phyloP scores from a whole-genome alignment of 2,888 invertebrate species.

The Orchesellides sinensis region DNA sequence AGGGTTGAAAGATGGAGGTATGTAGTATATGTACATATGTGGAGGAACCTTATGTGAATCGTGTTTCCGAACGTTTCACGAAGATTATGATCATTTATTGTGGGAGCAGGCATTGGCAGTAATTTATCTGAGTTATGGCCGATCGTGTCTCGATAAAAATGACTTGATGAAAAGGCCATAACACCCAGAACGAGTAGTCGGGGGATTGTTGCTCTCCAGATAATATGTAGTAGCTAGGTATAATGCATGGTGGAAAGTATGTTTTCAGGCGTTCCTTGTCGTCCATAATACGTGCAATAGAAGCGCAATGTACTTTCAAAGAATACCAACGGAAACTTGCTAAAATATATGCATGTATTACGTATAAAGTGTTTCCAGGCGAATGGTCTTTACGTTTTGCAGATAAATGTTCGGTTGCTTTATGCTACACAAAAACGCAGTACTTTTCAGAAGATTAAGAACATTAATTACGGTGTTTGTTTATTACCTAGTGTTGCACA shows the following conservation, averaged over 20 bases:
- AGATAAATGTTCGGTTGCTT: too few species aligned
- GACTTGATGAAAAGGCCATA: constrained; percentile 74
- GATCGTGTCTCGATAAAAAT: constrained; percentile 72
- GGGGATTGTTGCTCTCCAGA: neutral
- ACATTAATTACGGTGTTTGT: too few species aligned
- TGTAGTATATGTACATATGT: neutral
- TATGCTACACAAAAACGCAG: too few species aligned
- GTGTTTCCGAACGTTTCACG: constrained; percentile 73
- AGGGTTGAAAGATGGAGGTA: neutral
- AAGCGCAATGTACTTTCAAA: too few species aligned
- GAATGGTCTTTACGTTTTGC: too few species aligned
- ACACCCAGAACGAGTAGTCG: constrained; percentile 53
- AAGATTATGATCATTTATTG: constrained; percentile 75
- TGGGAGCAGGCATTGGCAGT: constrained; percentile 74
- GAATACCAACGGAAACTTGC: too few species aligned
- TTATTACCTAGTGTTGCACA: too few species aligned
- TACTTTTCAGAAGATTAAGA: too few species aligned
- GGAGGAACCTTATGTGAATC: constrained; percentile 58
- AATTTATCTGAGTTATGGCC: constrained; percentile 75
- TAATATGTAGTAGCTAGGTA: neutral
- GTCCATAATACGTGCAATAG: too few species aligned
- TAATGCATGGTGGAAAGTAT: neutral
- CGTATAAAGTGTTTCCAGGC: too few species aligned
- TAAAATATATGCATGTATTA: too few species aligned
- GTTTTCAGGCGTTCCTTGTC: too few species aligned